phyloP scores from a whole-genome alignment of 1,140 invertebrate species.

The Drosophila murphyi region DNA sequence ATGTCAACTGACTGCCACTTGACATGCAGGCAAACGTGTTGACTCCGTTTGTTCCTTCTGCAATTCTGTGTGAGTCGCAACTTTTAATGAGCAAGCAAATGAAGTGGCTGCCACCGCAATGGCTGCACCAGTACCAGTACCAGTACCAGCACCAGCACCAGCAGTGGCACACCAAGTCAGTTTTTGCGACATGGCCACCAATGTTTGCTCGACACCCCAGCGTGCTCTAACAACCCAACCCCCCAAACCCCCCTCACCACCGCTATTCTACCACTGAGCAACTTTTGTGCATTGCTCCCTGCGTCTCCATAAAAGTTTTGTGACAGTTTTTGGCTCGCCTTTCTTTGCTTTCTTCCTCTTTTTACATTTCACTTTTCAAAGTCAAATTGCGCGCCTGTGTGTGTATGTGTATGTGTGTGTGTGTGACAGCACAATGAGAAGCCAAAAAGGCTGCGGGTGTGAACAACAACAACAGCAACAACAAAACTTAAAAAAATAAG shows the following conservation, averaged over 20 bases:
- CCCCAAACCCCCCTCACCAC: background rate
- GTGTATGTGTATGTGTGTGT: constrained; percentile 17
- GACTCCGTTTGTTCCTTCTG: constrained; percentile 50
- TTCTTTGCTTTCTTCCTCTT: constrained; percentile 25
- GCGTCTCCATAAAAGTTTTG: constrained; percentile 75
- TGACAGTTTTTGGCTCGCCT: constrained; percentile 58
- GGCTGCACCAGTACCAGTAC: too few relatives aligned
- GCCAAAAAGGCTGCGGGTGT: constrained; percentile 38
- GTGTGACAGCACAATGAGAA: constrained; percentile 33
- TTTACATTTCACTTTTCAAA: constrained; percentile 55
- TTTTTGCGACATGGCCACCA: constrained; percentile 43
- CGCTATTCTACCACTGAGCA: background rate
- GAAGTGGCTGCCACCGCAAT: constrained; percentile 57
- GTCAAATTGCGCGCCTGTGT: constrained; percentile 56
- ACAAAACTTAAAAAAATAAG: constrained; percentile 29
- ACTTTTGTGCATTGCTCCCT: background rate
- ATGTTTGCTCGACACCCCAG: constrained; percentile 22
- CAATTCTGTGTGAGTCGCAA: constrained; percentile 76
- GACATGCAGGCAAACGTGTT: constrained; percentile 77
- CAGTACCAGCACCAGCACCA: too few relatives aligned
- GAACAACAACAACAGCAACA: constrained; percentile 22
- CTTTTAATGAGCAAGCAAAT: constrained; percentile 72
- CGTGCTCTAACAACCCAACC: background rate
- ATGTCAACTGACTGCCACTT: constrained; percentile 64
- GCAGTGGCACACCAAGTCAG: background rate